Percentiles rank a stretch among this genome's conserved stretches.
These are phyloP conservation scores for Hetaerina titia DNA, from an alignment of 2,888 invertebrate species.

Conservation along the genomic window DNA sequence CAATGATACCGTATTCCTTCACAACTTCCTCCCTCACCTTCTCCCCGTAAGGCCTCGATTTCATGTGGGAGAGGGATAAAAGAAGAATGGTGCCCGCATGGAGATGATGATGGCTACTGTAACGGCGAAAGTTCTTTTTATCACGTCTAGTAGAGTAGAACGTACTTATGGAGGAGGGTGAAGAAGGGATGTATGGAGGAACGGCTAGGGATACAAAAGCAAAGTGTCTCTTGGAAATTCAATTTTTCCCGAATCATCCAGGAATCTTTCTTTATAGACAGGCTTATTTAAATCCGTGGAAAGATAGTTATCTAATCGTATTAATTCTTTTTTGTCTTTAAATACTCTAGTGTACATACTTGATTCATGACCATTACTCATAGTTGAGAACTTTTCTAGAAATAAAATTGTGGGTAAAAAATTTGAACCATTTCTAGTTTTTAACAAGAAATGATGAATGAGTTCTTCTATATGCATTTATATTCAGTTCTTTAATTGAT, in stretches of 20 bases:
- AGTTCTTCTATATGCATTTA: no score
- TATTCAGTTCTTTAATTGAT: no score
- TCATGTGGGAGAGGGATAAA: neutral
- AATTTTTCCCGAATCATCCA: neutral
- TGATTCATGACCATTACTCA: no score
- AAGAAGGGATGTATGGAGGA: neutral
- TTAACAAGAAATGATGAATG: no score
- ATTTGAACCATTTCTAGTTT: no score
- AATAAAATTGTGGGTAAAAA: no score
- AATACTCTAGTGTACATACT: no score
- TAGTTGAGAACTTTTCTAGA: no score
- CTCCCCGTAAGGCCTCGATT: neutral
- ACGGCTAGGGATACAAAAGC: neutral
- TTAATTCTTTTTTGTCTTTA: no score
- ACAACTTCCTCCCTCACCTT: neutral
- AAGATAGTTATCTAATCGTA: no score
- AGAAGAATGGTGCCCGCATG: neutral
- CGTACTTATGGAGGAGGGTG: neutral
- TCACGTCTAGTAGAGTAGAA: neutral
- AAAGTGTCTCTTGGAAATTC: neutral
- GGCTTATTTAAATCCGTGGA: no score
- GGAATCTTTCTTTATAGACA: neutral
- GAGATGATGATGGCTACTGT: neutral
- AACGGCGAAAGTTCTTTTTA: neutral
- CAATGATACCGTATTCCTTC: slow-evolving; percentile 24